Evolutionary conservation across 2,888 invertebrate genomes (phyloP).

Genomic region (Phortica magna): DNA sequence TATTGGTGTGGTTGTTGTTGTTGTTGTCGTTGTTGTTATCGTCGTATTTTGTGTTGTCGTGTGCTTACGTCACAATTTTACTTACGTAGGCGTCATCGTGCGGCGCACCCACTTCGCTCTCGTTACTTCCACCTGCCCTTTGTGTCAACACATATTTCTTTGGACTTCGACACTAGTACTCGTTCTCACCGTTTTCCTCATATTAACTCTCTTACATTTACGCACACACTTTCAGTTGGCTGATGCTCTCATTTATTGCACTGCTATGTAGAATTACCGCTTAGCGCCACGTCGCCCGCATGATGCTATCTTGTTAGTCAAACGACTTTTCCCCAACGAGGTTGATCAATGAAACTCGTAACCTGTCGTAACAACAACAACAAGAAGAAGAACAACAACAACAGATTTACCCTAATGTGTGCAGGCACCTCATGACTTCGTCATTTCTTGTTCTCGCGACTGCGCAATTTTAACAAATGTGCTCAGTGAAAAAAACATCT

Average conservation of each 20-base stretch:
- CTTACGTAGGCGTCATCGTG: slow-evolving; percentile 78
- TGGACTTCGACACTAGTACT: not conserved
- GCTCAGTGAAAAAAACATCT: slow-evolving; percentile 58
- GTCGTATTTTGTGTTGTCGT: slow-evolving; percentile 43
- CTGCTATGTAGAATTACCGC: not conserved
- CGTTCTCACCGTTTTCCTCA: slow-evolving; percentile 34
- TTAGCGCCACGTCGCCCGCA: not conserved
- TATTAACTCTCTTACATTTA: slow-evolving; percentile 28
- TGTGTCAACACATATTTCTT: not conserved
- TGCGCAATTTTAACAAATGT: slow-evolving; percentile 34
- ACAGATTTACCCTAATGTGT: slow-evolving; percentile 42
- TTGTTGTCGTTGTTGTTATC: slow-evolving; percentile 6
- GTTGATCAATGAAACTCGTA: slow-evolving; percentile 69
- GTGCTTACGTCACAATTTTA: slow-evolving; percentile 77
- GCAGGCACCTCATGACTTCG: slow-evolving; percentile 22
- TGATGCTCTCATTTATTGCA: slow-evolving; percentile 43
- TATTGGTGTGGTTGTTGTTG: slow-evolving; percentile 14
- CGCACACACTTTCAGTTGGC: slow-evolving; percentile 34
- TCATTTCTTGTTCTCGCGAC: slow-evolving; percentile 42
- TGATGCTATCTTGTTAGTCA: not conserved
- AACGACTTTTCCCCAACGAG: slow-evolving; percentile 1
- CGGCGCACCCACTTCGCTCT: slow-evolving; percentile 75
- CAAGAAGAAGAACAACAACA: not conserved
- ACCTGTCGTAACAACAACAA: slow-evolving; percentile 44
- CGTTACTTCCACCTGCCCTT: slow-evolving; percentile 42